Base-by-base conservation (phyloP, 2,888 invertebrate species). In the Eustalomyia histrio region DNA sequence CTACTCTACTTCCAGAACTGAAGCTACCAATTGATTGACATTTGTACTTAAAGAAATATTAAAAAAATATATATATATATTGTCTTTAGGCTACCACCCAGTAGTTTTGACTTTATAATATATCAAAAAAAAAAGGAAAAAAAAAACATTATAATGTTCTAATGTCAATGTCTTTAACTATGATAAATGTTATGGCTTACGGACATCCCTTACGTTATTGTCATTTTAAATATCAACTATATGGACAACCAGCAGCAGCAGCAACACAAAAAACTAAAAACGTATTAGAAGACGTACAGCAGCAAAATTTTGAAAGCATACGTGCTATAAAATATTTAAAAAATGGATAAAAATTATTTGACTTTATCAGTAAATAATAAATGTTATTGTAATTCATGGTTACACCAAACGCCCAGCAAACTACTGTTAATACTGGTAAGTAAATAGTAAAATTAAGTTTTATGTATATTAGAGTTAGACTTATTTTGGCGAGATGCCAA, bases 401-500 rank as follows among this genome's bases (percentile, higher is more conserved):
- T 86, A 83, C 87, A 76, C 64, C 68, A 87, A 86, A 83, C 84
- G 83, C 71, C 82, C 83, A 85, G 85, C 82, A 85, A 85, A 84
- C 84, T 86, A 86, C 86, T 87, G 79, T 83, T 85, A 80, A 82
- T 67, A 80, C 73, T 85, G 87, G 87, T 87, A 65, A 85, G 85
- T 9, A 8, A 65, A 18, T 50, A 33, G 4, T 29, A 29, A 4
- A 29, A 29, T 7, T 4, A 5, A 24, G 24, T 39, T 61, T n/a
- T 55, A n/a, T n/a, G n/a, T n/a, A n/a, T n/a, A n/a, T n/a, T n/a
- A n/a, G n/a, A n/a, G n/a, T n/a, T n/a, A n/a, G n/a, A n/a, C n/a
- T n/a, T n/a, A n/a, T n/a, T n/a, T n/a, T n/a, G n/a, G n/a, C n/a
- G n/a, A n/a, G n/a, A n/a, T n/a, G n/a, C n/a, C n/a, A n/a, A n/a